Evolutionary conservation across 2,888 invertebrate species (phyloP).

Genomic region (Drosophila incognita): DNA sequence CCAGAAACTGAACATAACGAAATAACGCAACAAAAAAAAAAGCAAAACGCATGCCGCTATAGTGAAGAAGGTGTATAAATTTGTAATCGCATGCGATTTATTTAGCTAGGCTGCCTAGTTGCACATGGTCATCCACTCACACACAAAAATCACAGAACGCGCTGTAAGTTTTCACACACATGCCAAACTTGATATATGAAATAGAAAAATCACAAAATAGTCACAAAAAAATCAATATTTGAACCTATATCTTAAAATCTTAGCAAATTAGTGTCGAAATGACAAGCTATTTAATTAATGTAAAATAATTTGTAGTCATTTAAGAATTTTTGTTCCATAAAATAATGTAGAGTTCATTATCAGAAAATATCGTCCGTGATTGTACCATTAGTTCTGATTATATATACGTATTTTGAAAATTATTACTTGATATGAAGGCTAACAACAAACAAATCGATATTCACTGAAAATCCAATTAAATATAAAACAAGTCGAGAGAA

Average conservation of each 20-base stretch:
- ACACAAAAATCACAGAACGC: constrained; percentile 19
- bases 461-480: background rate
- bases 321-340: background rate
- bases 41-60: constrained; percentile 30
- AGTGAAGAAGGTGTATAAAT: constrained; percentile 51
- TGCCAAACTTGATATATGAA: background rate
- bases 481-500: background rate
- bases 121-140: constrained; percentile 14
- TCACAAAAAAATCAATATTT: background rate
- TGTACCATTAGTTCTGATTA: background rate
- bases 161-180: constrained; percentile 24
- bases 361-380: background rate
- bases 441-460: background rate
- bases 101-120: constrained; percentile 60
- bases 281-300: background rate
- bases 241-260: background rate
- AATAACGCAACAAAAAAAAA: constrained; percentile 9
- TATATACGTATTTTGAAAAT: background rate
- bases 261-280: background rate
- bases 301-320: background rate
- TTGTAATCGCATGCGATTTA: constrained; percentile 78
- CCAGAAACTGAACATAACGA: constrained; percentile 13
- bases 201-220: background rate
- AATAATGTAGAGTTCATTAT: background rate
- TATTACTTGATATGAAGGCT: background rate